Evolutionary conservation across 2,888 invertebrate species (phyloP), one percentile per base, ranked within the genome.

Genomic region (Chaetoderma sp.): DNA sequence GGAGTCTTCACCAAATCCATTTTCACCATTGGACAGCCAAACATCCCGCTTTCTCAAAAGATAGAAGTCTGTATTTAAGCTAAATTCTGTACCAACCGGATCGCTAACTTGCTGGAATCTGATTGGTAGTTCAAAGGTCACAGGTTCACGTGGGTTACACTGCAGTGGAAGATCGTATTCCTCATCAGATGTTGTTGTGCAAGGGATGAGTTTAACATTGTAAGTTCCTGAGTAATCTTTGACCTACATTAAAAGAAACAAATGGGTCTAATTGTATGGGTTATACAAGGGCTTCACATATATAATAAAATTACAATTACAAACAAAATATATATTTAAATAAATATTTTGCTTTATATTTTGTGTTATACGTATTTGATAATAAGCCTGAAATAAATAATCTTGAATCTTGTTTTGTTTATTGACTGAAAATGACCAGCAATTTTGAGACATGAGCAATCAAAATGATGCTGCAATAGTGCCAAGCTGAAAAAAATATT

Each of bases 91-190:
- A 2, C 86, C 78, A 13, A 86, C 85, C 1, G 86, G 83, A 65
- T 86, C 84, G 68, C 82, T 86, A 60, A 86, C 82, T 72, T 86
- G 86, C 71, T 86, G 86, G 68, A 86, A 83, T 60, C 84, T 75
- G 65, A 86, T 79, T 52, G 83, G 81, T 33, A 86, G 78, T 62
- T 82, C 81, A 73, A 86, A 86, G 70, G 76, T 74, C 45, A 85
- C 68, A 21, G 79, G 80, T 5, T 80, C 74, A 28, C 78, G 71
- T 6, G 86, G 85, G 47, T 77, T 77, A 70, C 86, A 86, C 32
- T 65, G 71, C 18, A 77, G 63, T 18, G 82, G 80, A 2, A 71
- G 54, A 1, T 77, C 67, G 73, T 79, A 85, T 30, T 70, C 68
- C 59, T 81, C 77, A 56, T 76, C 79, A 36, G 77, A 63, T 0